Evolutionary conservation across 2,113 vertebrate species (phyloP), one percentile per base, ranked within the genome.

Genomic region (Syngnathus typhle): DNA sequence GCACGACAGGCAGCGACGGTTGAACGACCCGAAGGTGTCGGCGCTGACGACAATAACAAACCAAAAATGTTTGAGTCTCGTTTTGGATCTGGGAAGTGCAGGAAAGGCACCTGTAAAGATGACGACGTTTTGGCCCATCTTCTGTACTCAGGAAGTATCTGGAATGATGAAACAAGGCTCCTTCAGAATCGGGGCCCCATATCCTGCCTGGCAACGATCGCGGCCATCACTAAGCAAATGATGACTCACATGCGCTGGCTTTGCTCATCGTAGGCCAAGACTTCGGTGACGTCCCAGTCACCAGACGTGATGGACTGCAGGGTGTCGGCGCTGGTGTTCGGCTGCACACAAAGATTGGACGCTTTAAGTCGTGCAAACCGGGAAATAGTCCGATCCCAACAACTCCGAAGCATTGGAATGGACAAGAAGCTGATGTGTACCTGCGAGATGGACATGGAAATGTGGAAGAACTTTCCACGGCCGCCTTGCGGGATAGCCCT

Each of bases 81-180:
- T 32, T 32, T 32, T 32, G 27, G 27, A 2, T 3, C 27, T 32
- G 27, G 27, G 27, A 32, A 32, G 27, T 32, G 27, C 27, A 32
- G 27, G 27, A 32, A 32, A 32, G 10, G 18, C 15, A 99, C 97
- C 95, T 99, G 91, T 96, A 98, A 56, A 99, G 88, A 32, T 98
- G 96, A n/a, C 94, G 84, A 49, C 93, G 87, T 61, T 91, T 93
- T 0, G 95, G 95, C 15, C 92, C 88, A 23, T 97, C 95, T 78
- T 98, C 97, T 0, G 95, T 98, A 89, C 96, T 98, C 77, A 98
- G 78, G 83, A 98, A 99, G 73, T 98, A 99, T 85, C 97, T 99
- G 36, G 39, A 0, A 41, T 9, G 44, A 0, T 16, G 73, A 32
- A 32, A 32, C 27, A 32, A 32, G 27, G 27, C 27, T 32, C 27